Evolutionary conservation across 2,888 invertebrate species (phyloP).

Genomic region (Panopea generosa): DNA sequence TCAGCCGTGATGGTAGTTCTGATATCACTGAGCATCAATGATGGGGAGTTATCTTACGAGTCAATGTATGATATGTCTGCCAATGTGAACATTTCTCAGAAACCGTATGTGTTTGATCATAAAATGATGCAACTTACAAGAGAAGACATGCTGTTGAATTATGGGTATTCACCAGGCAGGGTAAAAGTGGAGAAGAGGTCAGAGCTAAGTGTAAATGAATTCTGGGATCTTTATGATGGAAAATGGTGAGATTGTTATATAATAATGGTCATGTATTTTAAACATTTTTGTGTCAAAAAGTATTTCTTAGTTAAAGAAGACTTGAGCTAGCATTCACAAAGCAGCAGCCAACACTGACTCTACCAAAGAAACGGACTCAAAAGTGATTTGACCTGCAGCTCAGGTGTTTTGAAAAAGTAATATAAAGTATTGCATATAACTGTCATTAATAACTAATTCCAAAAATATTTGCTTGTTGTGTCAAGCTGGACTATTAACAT

Average conservation of each 20-base stretch:
- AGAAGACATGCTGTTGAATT: constrained; percentile 71
- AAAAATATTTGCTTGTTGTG: too few relatives aligned
- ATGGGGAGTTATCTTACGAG: constrained; percentile 19
- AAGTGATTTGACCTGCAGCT: too few relatives aligned
- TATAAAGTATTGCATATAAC: too few relatives aligned
- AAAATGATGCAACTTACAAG: constrained; percentile 54
- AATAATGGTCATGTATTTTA: too few relatives aligned
- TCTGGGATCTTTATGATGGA: constrained; percentile 83
- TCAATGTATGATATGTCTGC: neutral
- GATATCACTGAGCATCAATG: constrained; percentile 27
- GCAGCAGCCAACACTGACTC: too few relatives aligned
- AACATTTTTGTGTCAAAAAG: too few relatives aligned
- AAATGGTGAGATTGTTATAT: constrained; percentile 80
- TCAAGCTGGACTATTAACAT: too few relatives aligned
- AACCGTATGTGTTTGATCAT: constrained; percentile 65
- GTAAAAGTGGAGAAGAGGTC: constrained; percentile 75
- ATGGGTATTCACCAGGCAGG: constrained; percentile 56
- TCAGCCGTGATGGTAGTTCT: constrained; percentile 24
- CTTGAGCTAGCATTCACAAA: too few relatives aligned
- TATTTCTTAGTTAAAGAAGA: too few relatives aligned
- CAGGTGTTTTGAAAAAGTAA: too few relatives aligned
- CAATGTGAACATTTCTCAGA: constrained; percentile 38
- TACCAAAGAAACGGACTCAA: too few relatives aligned
- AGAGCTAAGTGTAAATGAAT: constrained; percentile 79
- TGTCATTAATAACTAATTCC: too few relatives aligned